Evolutionary conservation across 1,140 invertebrate species (phyloP).

Genomic region (Saccostrea cuccullata): DNA sequence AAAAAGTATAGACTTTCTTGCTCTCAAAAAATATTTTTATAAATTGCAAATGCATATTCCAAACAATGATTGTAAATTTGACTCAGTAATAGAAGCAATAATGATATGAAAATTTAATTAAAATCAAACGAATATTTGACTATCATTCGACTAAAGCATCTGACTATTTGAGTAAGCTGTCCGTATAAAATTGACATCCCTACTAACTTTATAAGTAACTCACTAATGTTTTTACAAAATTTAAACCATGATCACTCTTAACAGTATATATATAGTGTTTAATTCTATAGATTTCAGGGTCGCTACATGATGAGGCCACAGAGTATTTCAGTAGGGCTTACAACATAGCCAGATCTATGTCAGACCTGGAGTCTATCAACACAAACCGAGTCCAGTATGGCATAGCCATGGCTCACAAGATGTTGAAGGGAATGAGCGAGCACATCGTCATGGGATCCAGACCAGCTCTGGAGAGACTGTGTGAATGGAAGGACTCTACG

Average conservation of each 20-base stretch:
- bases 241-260: background rate
- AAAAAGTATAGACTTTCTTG: too few relatives aligned
- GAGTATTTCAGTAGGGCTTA: conserved; percentile 78
- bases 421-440: conserved; percentile 66
- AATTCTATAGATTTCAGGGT: conserved; percentile 66
- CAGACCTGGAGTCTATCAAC: conserved; percentile 69
- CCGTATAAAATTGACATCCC: too few relatives aligned
- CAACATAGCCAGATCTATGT: conserved; percentile 74
- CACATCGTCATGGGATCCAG: conserved; percentile 66
- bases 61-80: too few relatives aligned
- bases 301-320: conserved; percentile 74
- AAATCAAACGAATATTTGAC: too few relatives aligned
- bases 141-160: too few relatives aligned
- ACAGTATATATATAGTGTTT: background rate
- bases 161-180: too few relatives aligned
- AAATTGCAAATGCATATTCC: too few relatives aligned
- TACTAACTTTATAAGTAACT: too few relatives aligned
- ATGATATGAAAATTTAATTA: too few relatives aligned
- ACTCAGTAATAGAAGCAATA: too few relatives aligned
- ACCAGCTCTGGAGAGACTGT: conserved; percentile 67
- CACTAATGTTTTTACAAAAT: background rate
- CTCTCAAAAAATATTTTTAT: too few relatives aligned
- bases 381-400: conserved; percentile 76
- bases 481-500: conserved; percentile 76
- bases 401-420: conserved; percentile 76